Base-by-base conservation (phyloP, 2,113 vertebrate genomes). In the Chroicocephalus ridibundus region DNA sequence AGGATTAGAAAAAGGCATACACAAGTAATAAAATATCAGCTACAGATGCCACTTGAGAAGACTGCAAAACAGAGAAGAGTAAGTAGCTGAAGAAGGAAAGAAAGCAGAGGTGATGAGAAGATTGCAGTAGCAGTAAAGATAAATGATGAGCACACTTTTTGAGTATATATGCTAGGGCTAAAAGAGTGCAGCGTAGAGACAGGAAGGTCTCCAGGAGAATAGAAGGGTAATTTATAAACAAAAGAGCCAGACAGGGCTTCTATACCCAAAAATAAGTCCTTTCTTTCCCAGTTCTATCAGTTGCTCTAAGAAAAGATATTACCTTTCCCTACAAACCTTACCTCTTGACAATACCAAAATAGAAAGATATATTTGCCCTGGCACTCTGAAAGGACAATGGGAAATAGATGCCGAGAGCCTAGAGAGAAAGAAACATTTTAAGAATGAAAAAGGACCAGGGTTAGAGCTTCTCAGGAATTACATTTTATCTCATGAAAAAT, bases 171-270 rank as follows among this genome's bases (percentile, higher is more conserved):
- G 82, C 10, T 27, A 5, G 38, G 92, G 75, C 88, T 90, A 89
- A 93, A 77, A 51, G 82, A 93, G 94, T 95, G 97, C 90, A 86
- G 77, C 26, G 27, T 16, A 36, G 94, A 93, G 96, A 92, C 95
- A 64, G 58, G 27, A 78, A 95, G 93, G 88, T 92, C 92, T 95
- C 93, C 94, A 79, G 82, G 71, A 92, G 94, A 90, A 52, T 25
- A 97, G 96, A 86, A 94, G 94, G 90, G 93, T 97, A 97, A 98
- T 98, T 98, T 97, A 98, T 96, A 90, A 96, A 94, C 93, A 94
- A 94, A 94, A 85, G 90, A 97, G 91, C 61, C 91, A 97, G 94
- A 94, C 89, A 95, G 74, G 60, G 78, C 76, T 90, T 95, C 79
- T 86, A 21, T 66, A 60, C 34, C 81, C 71, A 3, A 88, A 92